Evolutionary conservation across 2,888 invertebrate genomes (phyloP).

Genomic region (Geophilus truncorum): DNA sequence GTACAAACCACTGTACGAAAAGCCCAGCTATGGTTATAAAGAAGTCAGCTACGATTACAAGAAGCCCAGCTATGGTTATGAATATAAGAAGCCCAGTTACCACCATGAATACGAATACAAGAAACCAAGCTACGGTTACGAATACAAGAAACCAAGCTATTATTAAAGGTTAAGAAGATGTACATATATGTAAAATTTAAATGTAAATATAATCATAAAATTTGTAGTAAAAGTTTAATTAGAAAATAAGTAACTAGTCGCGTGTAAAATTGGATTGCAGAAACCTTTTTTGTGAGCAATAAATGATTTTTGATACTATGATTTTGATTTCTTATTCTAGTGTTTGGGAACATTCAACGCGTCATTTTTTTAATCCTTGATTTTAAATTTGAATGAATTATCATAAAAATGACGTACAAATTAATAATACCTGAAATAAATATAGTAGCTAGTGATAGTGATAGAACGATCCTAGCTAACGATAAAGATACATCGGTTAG

Average conservation of each 20-base stretch:
- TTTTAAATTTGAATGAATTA: too few species aligned
- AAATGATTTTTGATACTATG: too few species aligned
- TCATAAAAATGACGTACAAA: too few species aligned
- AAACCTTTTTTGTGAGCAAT: too few species aligned
- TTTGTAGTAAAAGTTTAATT: not conserved
- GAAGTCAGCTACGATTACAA: constrained; percentile 3
- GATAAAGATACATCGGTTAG: too few species aligned
- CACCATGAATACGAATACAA: not conserved
- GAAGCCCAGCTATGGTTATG: constrained; percentile 5
- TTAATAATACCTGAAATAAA: too few species aligned
- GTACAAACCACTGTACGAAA: not conserved
- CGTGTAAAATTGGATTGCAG: not conserved
- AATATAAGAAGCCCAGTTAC: constrained; percentile 3
- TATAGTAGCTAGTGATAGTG: too few species aligned
- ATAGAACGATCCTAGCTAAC: too few species aligned
- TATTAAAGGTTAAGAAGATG: not conserved
- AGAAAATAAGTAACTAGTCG: not conserved
- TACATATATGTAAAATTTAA: not conserved
- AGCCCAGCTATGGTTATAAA: constrained; percentile 8
- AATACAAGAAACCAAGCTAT: constrained; percentile 2
- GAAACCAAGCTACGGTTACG: constrained; percentile 14
- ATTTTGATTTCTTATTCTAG: too few species aligned
- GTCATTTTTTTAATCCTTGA: too few species aligned
- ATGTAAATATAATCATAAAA: not conserved
- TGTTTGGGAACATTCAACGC: too few species aligned